Evolutionary conservation across 2,888 invertebrate genomes (phyloP), one percentile per base, ranked within the genome.

Genomic region (Hybos culiciformis): DNA sequence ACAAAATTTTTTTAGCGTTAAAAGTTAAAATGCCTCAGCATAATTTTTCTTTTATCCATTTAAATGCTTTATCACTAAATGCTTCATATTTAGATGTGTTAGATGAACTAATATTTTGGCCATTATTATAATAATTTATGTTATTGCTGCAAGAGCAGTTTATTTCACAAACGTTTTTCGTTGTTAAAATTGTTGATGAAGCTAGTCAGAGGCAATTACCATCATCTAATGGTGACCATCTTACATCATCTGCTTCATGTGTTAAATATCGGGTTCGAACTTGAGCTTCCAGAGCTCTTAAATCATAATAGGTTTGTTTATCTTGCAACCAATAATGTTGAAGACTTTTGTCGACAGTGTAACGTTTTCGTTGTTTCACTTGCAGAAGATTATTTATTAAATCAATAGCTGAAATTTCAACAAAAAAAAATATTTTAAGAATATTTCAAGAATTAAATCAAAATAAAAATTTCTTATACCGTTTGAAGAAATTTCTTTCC

Each of bases 311-410:
- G 5, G 94, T 92, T 64, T 88, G 81, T 61, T 84, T 84, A 65
- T 92, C 92, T 78, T 97, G 96, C 52, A 98, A 76, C 96, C 97
- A 98, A 53, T 83, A 77, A 68, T 98, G 97, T 55, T 80, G 76
- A 50, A 94, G 73, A 45, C 94, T 90, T 71, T 97, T 98, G 70
- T 96, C 96, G 43, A 94, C 94, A 0, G 93, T 91, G 59, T 82
- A 91, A 19, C 96, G 78, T 68, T 94, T 94, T 56, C 93, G 77
- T 63, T 90, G 88, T 68, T 92, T 91, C 51, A 91, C 97, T 83
- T 97, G 96, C 47, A 98, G 76, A 56, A 98, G 73, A 70, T 94
- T 94, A 70, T 90, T 94, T 59, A 98, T 98, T 55, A 98, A 75
- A 70, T 97, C 96, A 65, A 97, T 93, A 46, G 96, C 97, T n/a